Evolutionary conservation across 2,888 invertebrate species (phyloP).

Genomic region (Sarcophaga subvicina): DNA sequence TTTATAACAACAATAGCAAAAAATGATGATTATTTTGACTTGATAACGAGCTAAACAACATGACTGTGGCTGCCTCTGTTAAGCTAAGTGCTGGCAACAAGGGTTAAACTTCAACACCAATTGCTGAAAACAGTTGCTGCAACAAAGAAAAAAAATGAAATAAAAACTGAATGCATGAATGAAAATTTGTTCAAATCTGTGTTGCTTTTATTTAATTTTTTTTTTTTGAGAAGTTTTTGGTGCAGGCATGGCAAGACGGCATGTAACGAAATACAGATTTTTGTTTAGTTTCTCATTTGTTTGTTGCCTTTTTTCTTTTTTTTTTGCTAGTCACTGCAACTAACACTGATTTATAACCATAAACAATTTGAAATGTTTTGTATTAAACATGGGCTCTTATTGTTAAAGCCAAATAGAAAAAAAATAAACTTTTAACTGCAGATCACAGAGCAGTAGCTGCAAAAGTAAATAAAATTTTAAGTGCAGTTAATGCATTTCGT

Average conservation of each 20-base stretch:
- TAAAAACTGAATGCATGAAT: conserved; percentile 53
- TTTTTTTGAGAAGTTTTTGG: neutral
- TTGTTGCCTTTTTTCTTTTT: neutral
- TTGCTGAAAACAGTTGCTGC: conserved; percentile 52
- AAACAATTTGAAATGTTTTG: conserved; percentile 68
- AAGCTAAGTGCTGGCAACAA: conserved; percentile 43
- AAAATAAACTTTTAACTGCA: conserved; percentile 11
- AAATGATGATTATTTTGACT: conserved; percentile 81
- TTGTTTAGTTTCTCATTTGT: neutral
- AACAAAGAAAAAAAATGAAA: conserved; percentile 42
- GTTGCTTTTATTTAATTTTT: conserved; percentile 15
- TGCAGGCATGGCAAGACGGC: neutral
- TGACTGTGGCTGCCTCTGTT: conserved; percentile 54
- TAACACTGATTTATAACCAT: conserved; percentile 68
- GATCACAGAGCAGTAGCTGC: conserved; percentile 26
- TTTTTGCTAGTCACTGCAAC: conserved; percentile 60
- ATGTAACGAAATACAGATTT: conserved; percentile 33
- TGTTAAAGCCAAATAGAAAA: neutral
- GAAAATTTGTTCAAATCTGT: conserved; percentile 51
- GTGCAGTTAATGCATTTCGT: neutral
- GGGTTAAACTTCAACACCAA: conserved; percentile 67
- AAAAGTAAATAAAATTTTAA: conserved; percentile 38
- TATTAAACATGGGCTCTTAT: conserved; percentile 58
- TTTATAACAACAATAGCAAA: conserved; percentile 63
- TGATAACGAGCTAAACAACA: conserved; percentile 80